Conservation (phyloP, 2,888 invertebrate genomes). For the Bembecia ichneumoniformis region DNA sequence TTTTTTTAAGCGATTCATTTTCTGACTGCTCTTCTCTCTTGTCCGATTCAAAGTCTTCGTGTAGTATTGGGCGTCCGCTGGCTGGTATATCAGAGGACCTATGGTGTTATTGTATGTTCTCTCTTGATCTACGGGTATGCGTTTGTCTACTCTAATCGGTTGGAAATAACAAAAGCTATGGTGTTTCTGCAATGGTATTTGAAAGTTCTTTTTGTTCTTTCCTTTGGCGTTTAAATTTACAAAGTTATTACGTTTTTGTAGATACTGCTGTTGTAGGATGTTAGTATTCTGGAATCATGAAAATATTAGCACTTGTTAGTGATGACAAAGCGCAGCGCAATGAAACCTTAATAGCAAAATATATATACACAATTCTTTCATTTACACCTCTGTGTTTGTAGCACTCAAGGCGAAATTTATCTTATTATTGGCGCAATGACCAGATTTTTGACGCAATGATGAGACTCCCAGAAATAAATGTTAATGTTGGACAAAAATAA, state of each 20-base stretch:
- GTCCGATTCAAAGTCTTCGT: slow-evolving; percentile 65
- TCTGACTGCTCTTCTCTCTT: slow-evolving; percentile 59
- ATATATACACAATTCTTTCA: too few relatives aligned
- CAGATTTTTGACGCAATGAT: neutral
- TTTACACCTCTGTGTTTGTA: too few relatives aligned
- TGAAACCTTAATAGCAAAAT: neutral
- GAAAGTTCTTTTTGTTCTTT: slow-evolving; percentile 74
- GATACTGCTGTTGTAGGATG: slow-evolving; percentile 71
- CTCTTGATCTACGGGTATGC: slow-evolving; percentile 61
- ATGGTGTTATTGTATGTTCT: slow-evolving; percentile 59
- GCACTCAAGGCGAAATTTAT: too few relatives aligned
- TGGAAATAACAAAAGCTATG: slow-evolving; percentile 78
- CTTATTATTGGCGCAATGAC: too few relatives aligned
- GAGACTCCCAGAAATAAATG: too few relatives aligned
- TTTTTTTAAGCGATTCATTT: slow-evolving; percentile 61
- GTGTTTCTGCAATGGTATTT: slow-evolving; percentile 76
- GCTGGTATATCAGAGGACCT: slow-evolving; percentile 62
- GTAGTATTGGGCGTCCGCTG: slow-evolving; percentile 53
- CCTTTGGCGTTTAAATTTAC: slow-evolving; percentile 65
- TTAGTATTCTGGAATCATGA: slow-evolving; percentile 73
- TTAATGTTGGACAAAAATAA: too few relatives aligned
- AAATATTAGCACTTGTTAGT: slow-evolving; percentile 47
- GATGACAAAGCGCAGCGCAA: slow-evolving; percentile 2
- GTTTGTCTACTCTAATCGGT: slow-evolving; percentile 75
- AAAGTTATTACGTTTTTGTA: slow-evolving; percentile 70